phyloP scores from a whole-genome alignment of 2,888 invertebrate genomes.

The Nycteola revayana region DNA sequence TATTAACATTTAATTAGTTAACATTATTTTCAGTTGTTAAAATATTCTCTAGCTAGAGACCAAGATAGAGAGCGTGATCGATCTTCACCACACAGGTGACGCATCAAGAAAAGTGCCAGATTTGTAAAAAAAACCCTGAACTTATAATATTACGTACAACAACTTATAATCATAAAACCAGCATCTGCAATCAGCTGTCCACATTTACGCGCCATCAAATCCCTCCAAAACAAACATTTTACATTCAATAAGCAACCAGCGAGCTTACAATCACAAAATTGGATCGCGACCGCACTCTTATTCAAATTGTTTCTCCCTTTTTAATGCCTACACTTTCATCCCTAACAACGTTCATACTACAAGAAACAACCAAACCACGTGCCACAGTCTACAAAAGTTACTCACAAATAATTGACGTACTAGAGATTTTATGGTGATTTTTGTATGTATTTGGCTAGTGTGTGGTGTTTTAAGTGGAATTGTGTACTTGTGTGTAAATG shows the following conservation, averaged over 20 bases:
- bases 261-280: constrained; percentile 47
- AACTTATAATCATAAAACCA: no score
- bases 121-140: no score
- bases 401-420: not conserved
- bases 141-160: no score
- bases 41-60: no score
- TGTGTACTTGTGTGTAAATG: constrained; percentile 28
- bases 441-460: constrained; percentile 4
- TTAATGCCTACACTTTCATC: constrained; percentile 46
- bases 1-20: no score
- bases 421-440: not conserved
- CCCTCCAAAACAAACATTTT: not conserved
- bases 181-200: no score
- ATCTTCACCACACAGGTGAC: no score
- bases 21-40: no score
- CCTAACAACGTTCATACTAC: constrained; percentile 26
- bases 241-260: constrained; percentile 14
- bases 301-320: constrained; percentile 51
- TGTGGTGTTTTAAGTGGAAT: constrained; percentile 18
- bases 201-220: no score
- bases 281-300: constrained; percentile 43
- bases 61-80: no score
- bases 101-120: no score
- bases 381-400: constrained; percentile 25
- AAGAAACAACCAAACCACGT: constrained; percentile 10